Percentiles rank a stretch among this genome's conserved stretches.
Conservation (phyloP, 2,113 vertebrate genomes). For the Zosterops lateralis region DNA sequence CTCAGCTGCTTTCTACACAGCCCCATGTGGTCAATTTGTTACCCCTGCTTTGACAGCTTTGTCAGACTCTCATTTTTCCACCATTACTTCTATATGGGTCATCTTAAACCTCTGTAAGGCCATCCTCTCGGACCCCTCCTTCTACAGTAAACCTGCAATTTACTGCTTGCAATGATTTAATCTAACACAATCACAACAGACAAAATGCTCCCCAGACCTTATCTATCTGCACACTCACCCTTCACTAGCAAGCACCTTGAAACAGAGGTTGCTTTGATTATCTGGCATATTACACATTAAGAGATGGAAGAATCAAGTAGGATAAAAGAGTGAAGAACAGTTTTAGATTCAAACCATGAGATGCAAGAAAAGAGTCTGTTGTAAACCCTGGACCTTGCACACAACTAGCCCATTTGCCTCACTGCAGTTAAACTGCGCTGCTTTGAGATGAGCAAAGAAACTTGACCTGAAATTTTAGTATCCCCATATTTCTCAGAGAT, state of each 20-base stretch:
- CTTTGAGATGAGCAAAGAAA: not conserved
- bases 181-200: accelerated
- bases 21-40: accelerated
- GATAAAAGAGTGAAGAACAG: not conserved
- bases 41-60: not conserved
- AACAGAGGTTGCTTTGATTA: not conserved
- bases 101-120: not conserved
- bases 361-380: not conserved
- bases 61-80: not conserved
- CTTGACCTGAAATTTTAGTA: not conserved
- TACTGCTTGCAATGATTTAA: not conserved
- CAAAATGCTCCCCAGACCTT: not conserved
- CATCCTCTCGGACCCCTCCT: not conserved
- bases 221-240: not conserved
- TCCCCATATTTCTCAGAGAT: not conserved
- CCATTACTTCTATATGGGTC: accelerated
- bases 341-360: not conserved
- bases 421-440: not conserved
- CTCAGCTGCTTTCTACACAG: not conserved
- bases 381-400: not conserved
- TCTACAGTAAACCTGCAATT: not conserved
- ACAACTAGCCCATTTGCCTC: not conserved
- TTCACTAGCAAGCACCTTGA: not conserved
- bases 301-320: not conserved
- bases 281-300: not conserved